Conservation (phyloP, 2,113 vertebrate genomes). For the Scopus umbretta region DNA sequence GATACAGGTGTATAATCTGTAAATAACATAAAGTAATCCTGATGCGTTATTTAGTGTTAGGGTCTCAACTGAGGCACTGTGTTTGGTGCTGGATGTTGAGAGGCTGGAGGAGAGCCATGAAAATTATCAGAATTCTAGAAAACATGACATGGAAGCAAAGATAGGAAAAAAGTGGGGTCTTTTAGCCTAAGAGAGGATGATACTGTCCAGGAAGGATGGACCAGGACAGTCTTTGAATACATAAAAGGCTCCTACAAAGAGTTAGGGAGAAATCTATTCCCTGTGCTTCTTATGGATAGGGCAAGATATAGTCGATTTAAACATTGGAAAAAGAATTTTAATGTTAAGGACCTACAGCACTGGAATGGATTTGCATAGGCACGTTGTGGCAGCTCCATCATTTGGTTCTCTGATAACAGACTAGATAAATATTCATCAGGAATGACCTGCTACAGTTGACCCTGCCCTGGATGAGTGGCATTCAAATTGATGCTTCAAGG, state of each 20-base stretch:
- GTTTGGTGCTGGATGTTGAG: neutral
- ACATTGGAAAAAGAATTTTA: neutral
- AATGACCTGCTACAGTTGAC: neutral
- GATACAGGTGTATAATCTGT: neutral
- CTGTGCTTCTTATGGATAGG: neutral
- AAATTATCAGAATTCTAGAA: neutral
- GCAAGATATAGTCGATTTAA: neutral
- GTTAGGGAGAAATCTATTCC: neutral
- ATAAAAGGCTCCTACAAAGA: neutral
- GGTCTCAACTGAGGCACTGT: neutral
- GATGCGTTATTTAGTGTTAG: neutral
- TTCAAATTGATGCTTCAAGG: neutral
- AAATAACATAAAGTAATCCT: neutral
- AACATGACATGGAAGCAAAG: neutral
- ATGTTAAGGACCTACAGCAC: neutral
- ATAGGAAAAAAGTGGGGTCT: neutral
- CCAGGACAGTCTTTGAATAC: neutral
- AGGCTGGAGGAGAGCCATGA: neutral
- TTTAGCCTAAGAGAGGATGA: neutral
- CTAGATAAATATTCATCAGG: neutral
- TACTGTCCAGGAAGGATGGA: neutral
- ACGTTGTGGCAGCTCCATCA: neutral
- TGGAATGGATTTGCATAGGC: neutral
- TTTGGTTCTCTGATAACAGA: neutral
- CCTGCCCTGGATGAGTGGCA: neutral